phyloP scores from a whole-genome alignment of 2,113 vertebrate species.

The Austrofundulus limnaeus region DNA sequence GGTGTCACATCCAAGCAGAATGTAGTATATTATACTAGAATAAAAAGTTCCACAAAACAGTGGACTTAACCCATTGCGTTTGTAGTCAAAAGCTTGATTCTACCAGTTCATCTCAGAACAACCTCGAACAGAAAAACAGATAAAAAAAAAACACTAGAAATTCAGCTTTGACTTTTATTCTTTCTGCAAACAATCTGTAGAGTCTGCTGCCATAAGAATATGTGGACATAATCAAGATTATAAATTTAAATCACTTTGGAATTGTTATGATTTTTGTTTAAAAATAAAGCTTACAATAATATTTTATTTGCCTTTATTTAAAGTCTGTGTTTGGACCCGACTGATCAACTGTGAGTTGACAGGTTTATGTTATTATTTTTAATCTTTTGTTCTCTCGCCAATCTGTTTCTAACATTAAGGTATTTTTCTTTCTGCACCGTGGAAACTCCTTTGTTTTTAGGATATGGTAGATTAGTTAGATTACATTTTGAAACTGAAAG shows the following conservation, averaged over 20 bases:
- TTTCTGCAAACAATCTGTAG: not conserved
- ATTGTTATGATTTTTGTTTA: not conserved
- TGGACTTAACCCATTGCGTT: no score
- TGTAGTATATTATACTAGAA: no score
- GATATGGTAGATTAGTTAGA: slow-evolving; percentile 1
- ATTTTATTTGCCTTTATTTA: not conserved
- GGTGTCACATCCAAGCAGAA: no score
- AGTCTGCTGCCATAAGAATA: not conserved
- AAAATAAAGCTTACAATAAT: not conserved
- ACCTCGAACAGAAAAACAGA: no score
- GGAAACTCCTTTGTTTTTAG: slow-evolving; percentile 13
- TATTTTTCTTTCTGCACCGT: slow-evolving; percentile 12
- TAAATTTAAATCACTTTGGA: not conserved
- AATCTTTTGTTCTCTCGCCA: slow-evolving; percentile 8
- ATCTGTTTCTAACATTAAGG: slow-evolving; percentile 21
- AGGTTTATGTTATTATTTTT: not conserved
- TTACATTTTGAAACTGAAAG: slow-evolving; percentile 1
- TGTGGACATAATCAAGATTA: not conserved
- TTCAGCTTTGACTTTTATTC: no score
- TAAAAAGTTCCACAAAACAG: no score
- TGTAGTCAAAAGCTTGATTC: no score
- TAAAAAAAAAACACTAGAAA: no score
- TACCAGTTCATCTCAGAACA: no score
- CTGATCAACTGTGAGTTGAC: not conserved
- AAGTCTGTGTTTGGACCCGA: not conserved